Conservation (phyloP, 2,113 vertebrate genomes). For the Bettongia penicillata region DNA sequence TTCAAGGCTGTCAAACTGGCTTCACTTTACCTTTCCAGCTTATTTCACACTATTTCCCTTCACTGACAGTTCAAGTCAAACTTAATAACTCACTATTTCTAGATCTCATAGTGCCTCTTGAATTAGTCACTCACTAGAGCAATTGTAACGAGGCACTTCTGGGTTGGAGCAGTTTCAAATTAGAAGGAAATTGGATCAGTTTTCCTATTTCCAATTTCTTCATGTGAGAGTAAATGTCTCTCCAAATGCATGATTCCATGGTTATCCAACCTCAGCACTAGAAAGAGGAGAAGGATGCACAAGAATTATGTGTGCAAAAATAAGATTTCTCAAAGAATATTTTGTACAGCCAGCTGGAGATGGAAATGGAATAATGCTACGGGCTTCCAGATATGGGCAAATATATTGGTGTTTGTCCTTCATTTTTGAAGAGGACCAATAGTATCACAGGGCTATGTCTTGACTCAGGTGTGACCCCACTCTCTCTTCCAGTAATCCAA, state of each 20-base stretch:
- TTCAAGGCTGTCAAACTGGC: not conserved
- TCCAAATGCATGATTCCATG: not conserved
- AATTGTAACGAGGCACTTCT: not conserved
- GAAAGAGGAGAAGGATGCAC: not conserved
- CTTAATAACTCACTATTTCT: not conserved
- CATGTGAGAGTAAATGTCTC: not conserved
- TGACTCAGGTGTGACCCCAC: too few relatives aligned
- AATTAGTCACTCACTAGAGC: not conserved
- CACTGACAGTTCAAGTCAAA: not conserved
- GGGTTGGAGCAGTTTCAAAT: not conserved
- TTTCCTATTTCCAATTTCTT: not conserved
- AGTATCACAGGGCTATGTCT: too few relatives aligned
- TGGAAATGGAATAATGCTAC: too few relatives aligned
- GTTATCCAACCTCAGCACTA: not conserved
- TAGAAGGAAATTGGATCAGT: not conserved
- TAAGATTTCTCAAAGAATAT: not conserved
- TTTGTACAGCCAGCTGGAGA: too few relatives aligned
- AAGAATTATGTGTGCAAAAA: not conserved
- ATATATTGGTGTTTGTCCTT: too few relatives aligned
- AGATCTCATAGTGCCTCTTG: not conserved
- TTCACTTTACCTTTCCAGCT: not conserved
- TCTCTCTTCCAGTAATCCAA: too few relatives aligned
- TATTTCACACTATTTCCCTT: not conserved
- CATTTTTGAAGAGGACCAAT: too few relatives aligned
- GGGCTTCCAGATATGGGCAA: too few relatives aligned